Base-by-base conservation (phyloP, 2,888 invertebrate species). In the Drosophila kambysellisi region DNA sequence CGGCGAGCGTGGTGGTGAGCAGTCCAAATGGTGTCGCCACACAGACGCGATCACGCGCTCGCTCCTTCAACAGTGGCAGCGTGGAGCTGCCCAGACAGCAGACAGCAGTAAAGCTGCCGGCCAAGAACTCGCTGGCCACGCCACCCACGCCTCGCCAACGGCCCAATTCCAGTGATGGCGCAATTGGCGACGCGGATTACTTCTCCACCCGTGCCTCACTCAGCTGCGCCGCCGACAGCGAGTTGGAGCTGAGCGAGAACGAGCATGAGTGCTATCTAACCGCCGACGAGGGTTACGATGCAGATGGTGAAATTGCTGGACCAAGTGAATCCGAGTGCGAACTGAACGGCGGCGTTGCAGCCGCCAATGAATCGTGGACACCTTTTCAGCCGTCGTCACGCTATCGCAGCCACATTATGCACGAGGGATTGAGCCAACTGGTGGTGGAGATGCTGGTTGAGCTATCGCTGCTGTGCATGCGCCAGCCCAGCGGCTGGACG, bases 221-320 rank as follows among this genome's bases (percentile, higher is more conserved):
- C 2, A 90, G 91, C 54, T 91, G 92, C 46, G 86, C 90, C 35
- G 85, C 85, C 41, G 93, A 93, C 51, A 93, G 92, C 62, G 93
- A 93, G 59, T 73, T 92, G 62, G 93, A 93, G 73, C 76, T 91
- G 7, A 93, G 93, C 64, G 93, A 93, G 67, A 92, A 92, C 58
- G 93, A 93, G 39, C 90, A 90, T 50, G 93, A 92, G 48, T 91
- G 84, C 62, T 93, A 92, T 67, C 56, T 91, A 33, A 92, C 92
- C 0, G 93, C 92, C 5, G 93, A 93, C 58, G 93, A 93, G 75
- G 93, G 93, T 2, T 93, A 93, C 57, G 93, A 93, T 72, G 93
- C 93, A 7, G 93, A 93, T 80, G 93, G 91, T n/a, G 93, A 93
- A 79, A 88, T 93, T 35, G 91, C 90, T 7, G 92, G 92, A 50